Evolutionary conservation across 2,888 invertebrate genomes (phyloP), one percentile per base, ranked within the genome.

Genomic region (Geotrupes spiniger): DNA sequence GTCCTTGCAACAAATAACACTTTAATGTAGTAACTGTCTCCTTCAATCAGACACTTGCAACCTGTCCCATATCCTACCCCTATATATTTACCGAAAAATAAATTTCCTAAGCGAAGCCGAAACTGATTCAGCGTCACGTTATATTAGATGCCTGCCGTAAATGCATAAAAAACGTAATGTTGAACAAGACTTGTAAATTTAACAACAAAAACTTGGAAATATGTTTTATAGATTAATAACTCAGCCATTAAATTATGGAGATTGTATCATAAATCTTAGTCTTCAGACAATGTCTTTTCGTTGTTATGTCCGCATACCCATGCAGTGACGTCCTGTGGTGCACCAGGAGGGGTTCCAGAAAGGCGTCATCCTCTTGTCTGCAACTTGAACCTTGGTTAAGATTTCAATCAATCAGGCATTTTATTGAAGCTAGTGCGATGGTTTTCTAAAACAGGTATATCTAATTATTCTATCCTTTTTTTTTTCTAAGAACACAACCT

Each of bases 371-470:
- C 51, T 37, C 28, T 38, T 47, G 54, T 54, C 54, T 51, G 46
- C 56, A 53, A 48, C 49, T 54, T 51, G 54, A 46, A 31, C 29
- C 49, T 4, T 48, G 39, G 52, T 57, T 57, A 57, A 52, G 37
- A 36, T 51, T 54, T 54, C 51, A 48, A 57, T 57, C 56, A 57
- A 57, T 57, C 56, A 57, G 41, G 36, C 33, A 14, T 47, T 51
- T 52, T 54, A 47, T 49, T 46, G 51, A 42, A 39, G 40, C 52
- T 51, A 46, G 52, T 47, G 50, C 12, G 17, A 21, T 21, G 21
- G 21, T 21, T 21, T 21, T 21, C 21, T 21, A 21, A 21, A 21
- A 3, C 3, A 21, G 6, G 6, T 4, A 21, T 4, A 21, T 21
- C 21, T 6, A 3, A 4, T 21, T 21, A 4, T 4, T 4, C 21